phyloP scores from a whole-genome alignment of 1,140 invertebrate genomes.

The Epicauta chinensis region DNA sequence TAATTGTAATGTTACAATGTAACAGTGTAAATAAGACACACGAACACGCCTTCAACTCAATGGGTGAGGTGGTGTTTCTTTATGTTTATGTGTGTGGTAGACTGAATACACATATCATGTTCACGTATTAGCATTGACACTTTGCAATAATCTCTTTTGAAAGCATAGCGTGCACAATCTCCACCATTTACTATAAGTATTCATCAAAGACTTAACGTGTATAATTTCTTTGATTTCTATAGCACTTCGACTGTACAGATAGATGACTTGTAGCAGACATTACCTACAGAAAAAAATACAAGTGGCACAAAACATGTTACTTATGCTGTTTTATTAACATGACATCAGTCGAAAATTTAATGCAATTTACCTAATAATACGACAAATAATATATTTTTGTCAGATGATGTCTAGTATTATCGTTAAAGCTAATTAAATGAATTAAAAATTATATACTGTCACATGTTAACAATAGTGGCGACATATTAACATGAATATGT shows the following conservation, averaged over 20 bases:
- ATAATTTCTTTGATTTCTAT: too few relatives aligned
- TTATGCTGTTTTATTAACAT: conserved; percentile 10
- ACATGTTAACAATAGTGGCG: too few relatives aligned
- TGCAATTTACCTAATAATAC: conserved; percentile 2
- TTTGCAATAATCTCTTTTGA: background rate
- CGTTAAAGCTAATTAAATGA: conserved; percentile 2
- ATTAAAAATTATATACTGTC: background rate
- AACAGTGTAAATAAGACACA: conserved; percentile 13
- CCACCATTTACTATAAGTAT: conserved; percentile 1
- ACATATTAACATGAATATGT: too few relatives aligned
- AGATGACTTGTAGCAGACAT: too few relatives aligned
- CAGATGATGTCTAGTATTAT: conserved; percentile 4
- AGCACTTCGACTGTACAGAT: too few relatives aligned
- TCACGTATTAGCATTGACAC: background rate
- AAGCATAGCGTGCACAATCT: background rate
- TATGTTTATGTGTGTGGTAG: conserved; percentile 2
- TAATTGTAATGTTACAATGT: conserved; percentile 12
- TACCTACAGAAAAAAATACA: too few relatives aligned
- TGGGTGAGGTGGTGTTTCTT: conserved; percentile 6
- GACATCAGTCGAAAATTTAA: conserved; percentile 4
- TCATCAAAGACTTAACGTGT: conserved; percentile 2
- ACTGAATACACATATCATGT: conserved; percentile 2
- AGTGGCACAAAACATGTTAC: conserved; percentile 11
- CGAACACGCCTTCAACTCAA: conserved; percentile 8
- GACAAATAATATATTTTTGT: conserved; percentile 2